Conservation (phyloP, 2,888 invertebrate species). For the Odontocerum albicorne region DNA sequence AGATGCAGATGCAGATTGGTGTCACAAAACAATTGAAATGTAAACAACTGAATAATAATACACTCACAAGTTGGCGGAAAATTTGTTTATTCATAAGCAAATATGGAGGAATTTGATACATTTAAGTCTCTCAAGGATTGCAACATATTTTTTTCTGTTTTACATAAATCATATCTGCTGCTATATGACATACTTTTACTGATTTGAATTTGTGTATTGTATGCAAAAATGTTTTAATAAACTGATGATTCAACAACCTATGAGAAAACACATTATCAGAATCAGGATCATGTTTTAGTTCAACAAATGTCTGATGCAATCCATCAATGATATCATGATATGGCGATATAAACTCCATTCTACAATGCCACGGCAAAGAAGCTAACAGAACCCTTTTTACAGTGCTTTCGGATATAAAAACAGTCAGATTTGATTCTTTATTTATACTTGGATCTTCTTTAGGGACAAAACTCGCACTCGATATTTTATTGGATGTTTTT, state of each 20-base stretch:
- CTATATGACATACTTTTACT: neutral
- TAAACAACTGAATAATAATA: too few species aligned
- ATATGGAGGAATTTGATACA: too few species aligned
- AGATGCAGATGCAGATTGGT: too few species aligned
- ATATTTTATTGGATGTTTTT: slow-evolving; percentile 6
- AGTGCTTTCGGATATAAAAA: slow-evolving; percentile 11
- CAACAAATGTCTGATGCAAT: slow-evolving; percentile 7
- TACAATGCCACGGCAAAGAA: slow-evolving; percentile 17
- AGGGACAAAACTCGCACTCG: too few species aligned
- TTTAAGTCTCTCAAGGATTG: too few species aligned
- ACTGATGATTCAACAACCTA: slow-evolving; percentile 13
- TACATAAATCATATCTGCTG: slow-evolving; percentile 11
- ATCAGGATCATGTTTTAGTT: slow-evolving; percentile 11
- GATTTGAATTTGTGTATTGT: slow-evolving; percentile 14
- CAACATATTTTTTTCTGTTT: slow-evolving; percentile 3
- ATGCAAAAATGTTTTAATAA: slow-evolving; percentile 13
- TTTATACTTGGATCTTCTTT: neutral
- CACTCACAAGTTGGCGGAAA: too few species aligned
- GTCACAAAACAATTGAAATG: too few species aligned
- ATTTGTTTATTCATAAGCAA: too few species aligned
- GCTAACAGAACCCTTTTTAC: slow-evolving; percentile 12
- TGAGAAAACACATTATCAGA: slow-evolving; percentile 13
- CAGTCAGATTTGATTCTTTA: neutral
- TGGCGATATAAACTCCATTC: slow-evolving; percentile 13
- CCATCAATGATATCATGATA: slow-evolving; percentile 12